Percentiles rank a stretch among this genome's conserved stretches.
phyloP scores from a whole-genome alignment of 2,888 invertebrate genomes.

The Drosophila cognata region DNA sequence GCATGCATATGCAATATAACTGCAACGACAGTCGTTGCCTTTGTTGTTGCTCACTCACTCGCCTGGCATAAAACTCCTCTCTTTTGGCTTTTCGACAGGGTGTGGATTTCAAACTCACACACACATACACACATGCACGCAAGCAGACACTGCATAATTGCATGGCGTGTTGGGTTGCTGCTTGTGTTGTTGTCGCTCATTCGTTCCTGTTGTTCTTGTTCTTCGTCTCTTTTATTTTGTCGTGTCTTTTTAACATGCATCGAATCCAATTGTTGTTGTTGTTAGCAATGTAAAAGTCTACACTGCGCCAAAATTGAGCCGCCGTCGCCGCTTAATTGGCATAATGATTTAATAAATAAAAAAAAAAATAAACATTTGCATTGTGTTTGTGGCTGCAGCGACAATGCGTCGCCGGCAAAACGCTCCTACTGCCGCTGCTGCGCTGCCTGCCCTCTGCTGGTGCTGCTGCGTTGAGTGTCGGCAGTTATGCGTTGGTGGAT shows the following conservation, averaged over 20 bases:
- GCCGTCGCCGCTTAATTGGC: slow-evolving; percentile 74
- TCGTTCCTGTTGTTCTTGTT: slow-evolving; percentile 50
- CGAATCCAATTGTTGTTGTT: slow-evolving; percentile 25
- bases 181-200: slow-evolving; percentile 28
- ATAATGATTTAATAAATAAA: slow-evolving; percentile 82
- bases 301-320: slow-evolving; percentile 69
- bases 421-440: slow-evolving; percentile 14
- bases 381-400: slow-evolving; percentile 53
- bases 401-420: slow-evolving; percentile 62
- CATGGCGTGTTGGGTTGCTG: slow-evolving; percentile 58
- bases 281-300: slow-evolving; percentile 57
- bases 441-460: slow-evolving; percentile 9
- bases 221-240: slow-evolving; percentile 35
- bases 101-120: slow-evolving; percentile 61
- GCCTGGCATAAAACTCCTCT: slow-evolving; percentile 47
- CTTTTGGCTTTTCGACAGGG: slow-evolving; percentile 53
- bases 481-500: slow-evolving; percentile 64
- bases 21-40: slow-evolving; percentile 55
- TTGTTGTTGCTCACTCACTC: slow-evolving; percentile 73
- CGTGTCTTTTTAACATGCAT: slow-evolving; percentile 57
- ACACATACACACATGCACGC: slow-evolving; percentile 32
- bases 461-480: slow-evolving; percentile 24
- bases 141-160: slow-evolving; percentile 70
- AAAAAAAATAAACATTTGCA: slow-evolving; percentile 80
- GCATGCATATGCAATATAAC: slow-evolving; percentile 36